These are phyloP conservation scores for Choreutis nemorana DNA, from an alignment of 2,888 invertebrate genomes.

Conservation along the genomic window DNA sequence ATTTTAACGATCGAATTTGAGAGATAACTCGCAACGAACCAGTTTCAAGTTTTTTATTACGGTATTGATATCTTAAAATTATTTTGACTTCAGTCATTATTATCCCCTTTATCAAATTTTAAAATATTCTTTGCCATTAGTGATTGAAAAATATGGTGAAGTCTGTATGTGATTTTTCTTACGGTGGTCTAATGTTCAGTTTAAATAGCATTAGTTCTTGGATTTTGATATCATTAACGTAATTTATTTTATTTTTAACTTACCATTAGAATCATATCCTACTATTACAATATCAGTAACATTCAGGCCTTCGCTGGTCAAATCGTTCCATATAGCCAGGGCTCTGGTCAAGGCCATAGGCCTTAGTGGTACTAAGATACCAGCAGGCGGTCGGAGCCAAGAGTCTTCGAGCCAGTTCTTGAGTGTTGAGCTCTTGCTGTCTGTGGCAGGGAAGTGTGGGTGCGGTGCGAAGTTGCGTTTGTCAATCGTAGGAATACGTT, in stretches of 20 bases:
- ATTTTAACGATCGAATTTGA: too few species aligned
- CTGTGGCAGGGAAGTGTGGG: conserved; percentile 18
- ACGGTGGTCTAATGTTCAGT: too few species aligned
- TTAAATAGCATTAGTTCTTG: too few species aligned
- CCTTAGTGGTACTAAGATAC: conserved; percentile 49
- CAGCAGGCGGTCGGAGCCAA: conserved; percentile 50
- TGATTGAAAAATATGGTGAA: too few species aligned
- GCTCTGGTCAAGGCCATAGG: conserved; percentile 41
- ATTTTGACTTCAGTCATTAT: too few species aligned
- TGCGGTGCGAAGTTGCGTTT: conserved; percentile 21
- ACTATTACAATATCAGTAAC: conserved; percentile 46
- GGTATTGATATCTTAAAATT: too few species aligned
- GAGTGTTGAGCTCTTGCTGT: conserved; percentile 33
- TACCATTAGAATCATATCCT: conserved; percentile 55
- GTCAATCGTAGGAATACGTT: conserved; percentile 19
- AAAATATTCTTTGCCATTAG: too few species aligned
- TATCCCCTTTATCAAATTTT: too few species aligned
- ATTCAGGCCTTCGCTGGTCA: conserved; percentile 33
- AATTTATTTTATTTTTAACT: conserved; percentile 18
- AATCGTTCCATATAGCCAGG: conserved; percentile 46
- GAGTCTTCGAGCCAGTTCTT: conserved; percentile 50
- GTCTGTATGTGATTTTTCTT: too few species aligned
- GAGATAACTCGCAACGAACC: too few species aligned
- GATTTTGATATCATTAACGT: too few species aligned
- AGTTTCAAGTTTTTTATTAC: too few species aligned